phyloP scores from a whole-genome alignment of 2,888 invertebrate genomes.

The Andrena minutula region DNA sequence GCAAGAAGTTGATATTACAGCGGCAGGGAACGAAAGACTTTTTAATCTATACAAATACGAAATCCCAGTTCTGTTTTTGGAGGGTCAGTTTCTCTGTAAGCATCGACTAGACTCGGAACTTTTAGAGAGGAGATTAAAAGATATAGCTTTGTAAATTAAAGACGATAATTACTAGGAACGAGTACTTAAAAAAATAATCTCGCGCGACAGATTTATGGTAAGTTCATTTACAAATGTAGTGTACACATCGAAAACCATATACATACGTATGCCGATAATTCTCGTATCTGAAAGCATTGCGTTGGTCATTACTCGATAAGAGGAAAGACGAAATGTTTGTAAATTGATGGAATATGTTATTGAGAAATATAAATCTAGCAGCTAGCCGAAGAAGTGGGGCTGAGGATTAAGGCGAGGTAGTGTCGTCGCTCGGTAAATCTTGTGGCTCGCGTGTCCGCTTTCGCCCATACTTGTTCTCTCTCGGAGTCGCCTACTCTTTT shows the following conservation, averaged over 20 bases:
- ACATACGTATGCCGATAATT: too few species aligned
- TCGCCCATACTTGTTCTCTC: constrained; percentile 51
- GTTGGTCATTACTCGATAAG: not conserved
- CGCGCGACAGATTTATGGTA: not conserved
- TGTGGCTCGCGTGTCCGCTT: constrained; percentile 41
- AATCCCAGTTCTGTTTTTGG: constrained; percentile 95
- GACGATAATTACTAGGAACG: not conserved
- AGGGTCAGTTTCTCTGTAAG: constrained; percentile 93
- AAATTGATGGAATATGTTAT: not conserved
- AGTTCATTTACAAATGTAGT: not conserved
- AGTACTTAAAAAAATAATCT: not conserved
- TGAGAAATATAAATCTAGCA: not conserved
- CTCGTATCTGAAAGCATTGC: not conserved
- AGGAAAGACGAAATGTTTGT: not conserved
- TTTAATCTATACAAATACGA: constrained; percentile 91
- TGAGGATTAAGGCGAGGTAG: not conserved
- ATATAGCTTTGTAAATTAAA: constrained; percentile 71
- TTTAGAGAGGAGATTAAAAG: constrained; percentile 86
- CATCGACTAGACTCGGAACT: constrained; percentile 88
- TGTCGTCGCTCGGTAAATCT: constrained; percentile 32
- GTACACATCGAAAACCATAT: too few species aligned
- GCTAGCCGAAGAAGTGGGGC: too few species aligned
- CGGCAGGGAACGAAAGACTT: constrained; percentile 90
- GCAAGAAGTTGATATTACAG: constrained; percentile 91
- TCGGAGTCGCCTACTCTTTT: constrained; percentile 51